These are phyloP conservation scores for Apteryx owenii DNA, from an alignment of 2,113 vertebrate species.

Conservation along the genomic window DNA sequence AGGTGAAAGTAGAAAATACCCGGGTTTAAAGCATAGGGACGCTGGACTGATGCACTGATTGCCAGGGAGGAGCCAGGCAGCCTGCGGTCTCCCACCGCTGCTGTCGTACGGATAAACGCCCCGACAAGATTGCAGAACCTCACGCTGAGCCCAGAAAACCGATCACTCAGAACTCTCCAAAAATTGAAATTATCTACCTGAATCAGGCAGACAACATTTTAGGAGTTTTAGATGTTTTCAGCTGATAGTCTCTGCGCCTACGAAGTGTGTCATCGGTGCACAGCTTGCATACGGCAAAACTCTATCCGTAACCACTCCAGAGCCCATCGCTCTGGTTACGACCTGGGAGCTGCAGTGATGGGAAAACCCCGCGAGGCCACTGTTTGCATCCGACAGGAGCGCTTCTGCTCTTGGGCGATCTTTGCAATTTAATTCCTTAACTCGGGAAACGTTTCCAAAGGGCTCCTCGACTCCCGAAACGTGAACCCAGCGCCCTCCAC, in stretches of 20 bases:
- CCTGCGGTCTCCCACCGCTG: background rate
- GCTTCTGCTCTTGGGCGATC: background rate
- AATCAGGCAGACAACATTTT: background rate
- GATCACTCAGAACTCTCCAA: background rate
- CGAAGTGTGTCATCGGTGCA: background rate
- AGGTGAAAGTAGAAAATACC: background rate
- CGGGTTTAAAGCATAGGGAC: background rate
- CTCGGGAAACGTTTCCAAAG: background rate
- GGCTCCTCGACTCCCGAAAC: background rate
- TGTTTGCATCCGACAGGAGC: background rate
- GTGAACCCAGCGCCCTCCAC: background rate
- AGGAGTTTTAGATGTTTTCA: background rate
- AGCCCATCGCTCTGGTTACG: background rate
- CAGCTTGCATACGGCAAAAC: background rate
- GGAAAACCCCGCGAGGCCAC: background rate
- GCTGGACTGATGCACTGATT: background rate
- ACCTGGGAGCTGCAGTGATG: background rate
- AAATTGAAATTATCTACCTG: background rate
- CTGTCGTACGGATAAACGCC: background rate
- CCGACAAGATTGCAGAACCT: background rate
- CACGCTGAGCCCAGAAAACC: accelerated
- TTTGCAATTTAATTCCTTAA: slow-evolving; percentile 9
- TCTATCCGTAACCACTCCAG: background rate
- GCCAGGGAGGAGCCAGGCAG: background rate
- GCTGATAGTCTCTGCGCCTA: accelerated